A percentile compares a stretch with the other conserved stretches of the same genome.
Evolutionary conservation across 2,888 invertebrate species (phyloP).

Genomic region (Limenitis arthemis): DNA sequence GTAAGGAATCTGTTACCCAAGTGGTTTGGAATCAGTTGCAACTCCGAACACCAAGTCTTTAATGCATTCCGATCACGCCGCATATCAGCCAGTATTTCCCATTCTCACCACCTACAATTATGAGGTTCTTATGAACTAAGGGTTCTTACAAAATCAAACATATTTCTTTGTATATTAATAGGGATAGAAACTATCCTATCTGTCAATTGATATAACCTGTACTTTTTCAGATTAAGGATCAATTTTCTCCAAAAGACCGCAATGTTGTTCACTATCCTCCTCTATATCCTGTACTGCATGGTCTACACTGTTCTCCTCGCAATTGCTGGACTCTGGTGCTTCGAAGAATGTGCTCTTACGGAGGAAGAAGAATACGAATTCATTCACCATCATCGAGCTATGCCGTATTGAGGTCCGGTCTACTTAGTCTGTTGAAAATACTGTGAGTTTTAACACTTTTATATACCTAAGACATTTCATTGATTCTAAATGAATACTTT

Average conservation of each 20-base stretch:
- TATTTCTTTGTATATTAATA: too few species aligned
- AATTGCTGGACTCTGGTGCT: slow-evolving; percentile 66
- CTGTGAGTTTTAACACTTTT: slow-evolving; percentile 14
- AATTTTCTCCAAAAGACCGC: slow-evolving; percentile 20
- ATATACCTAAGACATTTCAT: too few species aligned
- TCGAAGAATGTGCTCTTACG: slow-evolving; percentile 60
- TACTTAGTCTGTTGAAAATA: background rate
- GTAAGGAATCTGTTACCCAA: too few species aligned
- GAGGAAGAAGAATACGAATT: slow-evolving; percentile 63
- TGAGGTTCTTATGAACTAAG: too few species aligned
- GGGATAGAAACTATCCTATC: too few species aligned
- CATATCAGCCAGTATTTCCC: too few species aligned
- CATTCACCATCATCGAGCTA: slow-evolving; percentile 40
- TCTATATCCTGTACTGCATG: slow-evolving; percentile 53
- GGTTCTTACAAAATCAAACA: too few species aligned
- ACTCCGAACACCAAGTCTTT: too few species aligned
- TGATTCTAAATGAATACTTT: too few species aligned
- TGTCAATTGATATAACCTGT: background rate
- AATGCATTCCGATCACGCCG: too few species aligned
- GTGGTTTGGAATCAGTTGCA: too few species aligned
- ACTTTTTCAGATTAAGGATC: slow-evolving; percentile 6
- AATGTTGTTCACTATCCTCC: slow-evolving; percentile 53
- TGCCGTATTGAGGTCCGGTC: slow-evolving; percentile 39
- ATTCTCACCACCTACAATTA: too few species aligned
- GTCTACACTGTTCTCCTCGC: slow-evolving; percentile 57